These are phyloP conservation scores for Hypena proboscidalis DNA, from an alignment of 2,888 invertebrate species.

Conservation along the genomic window DNA sequence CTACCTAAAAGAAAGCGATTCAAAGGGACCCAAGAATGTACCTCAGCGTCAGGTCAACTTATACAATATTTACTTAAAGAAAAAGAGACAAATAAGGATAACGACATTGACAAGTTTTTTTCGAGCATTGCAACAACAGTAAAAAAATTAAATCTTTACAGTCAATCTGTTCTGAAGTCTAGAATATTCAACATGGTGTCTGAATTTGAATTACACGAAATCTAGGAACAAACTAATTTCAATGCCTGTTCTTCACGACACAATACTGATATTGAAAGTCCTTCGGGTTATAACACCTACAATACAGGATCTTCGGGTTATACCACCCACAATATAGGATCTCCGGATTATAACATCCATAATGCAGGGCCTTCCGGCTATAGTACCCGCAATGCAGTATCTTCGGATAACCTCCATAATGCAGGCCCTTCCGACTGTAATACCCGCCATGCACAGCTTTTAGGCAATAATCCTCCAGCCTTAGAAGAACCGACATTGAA, in stretches of 20 bases:
- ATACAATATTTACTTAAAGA: conserved; percentile 8
- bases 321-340: no score
- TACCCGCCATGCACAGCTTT: no score
- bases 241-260: background rate
- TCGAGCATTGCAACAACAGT: conserved; percentile 15
- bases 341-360: no score
- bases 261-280: conserved; percentile 1
- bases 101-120: conserved; percentile 21
- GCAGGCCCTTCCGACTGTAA: no score
- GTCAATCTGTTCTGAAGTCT: conserved; percentile 24
- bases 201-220: conserved; percentile 23
- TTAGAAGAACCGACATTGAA: no score
- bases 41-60: no score
- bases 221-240: conserved; percentile 19
- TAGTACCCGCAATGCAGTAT: no score
- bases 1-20: no score
- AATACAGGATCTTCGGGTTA: background rate
- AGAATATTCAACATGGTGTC: conserved; percentile 23
- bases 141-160: conserved; percentile 29
- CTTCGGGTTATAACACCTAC: conserved; percentile 1
- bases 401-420: no score
- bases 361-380: no score
- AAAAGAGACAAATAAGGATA: conserved; percentile 15
- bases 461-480: no score
- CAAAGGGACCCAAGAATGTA: no score